These are phyloP conservation scores for Leuciscus waleckii DNA, from an alignment of 2,797 vertebrate genomes.

Conservation along the genomic window DNA sequence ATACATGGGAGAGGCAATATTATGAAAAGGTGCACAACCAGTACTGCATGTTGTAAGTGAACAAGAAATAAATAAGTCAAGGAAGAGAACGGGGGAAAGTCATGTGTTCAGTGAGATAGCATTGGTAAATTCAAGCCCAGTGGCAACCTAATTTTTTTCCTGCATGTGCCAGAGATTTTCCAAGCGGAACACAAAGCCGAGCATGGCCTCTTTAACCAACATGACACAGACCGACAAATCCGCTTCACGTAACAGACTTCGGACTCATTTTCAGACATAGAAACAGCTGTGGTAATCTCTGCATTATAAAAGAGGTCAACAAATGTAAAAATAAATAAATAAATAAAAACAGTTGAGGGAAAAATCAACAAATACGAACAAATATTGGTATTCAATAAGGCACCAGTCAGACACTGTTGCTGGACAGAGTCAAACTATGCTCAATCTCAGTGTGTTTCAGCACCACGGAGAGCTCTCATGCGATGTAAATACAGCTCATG, in stretches of 20 bases:
- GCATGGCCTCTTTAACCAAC: constrained; percentile 31
- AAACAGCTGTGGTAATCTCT: not conserved
- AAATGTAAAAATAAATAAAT: not conserved
- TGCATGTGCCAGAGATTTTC: not conserved
- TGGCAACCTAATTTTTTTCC: not conserved
- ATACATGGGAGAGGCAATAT: not conserved
- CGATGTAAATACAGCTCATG: not conserved
- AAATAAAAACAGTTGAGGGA: not conserved
- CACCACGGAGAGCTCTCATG: constrained; percentile 69
- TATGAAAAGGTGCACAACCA: not conserved
- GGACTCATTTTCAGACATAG: not conserved
- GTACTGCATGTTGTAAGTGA: not conserved
- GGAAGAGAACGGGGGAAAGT: not conserved
- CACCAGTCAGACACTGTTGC: not conserved
- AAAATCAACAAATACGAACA: too few species aligned
- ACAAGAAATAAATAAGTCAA: not conserved
- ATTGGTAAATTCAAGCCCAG: not conserved
- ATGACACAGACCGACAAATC: constrained; percentile 28
- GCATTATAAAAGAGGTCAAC: not conserved
- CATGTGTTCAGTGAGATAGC: not conserved
- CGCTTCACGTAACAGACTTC: constrained; percentile 1
- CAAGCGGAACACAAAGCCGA: constrained; percentile 4
- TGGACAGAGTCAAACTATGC: not conserved
- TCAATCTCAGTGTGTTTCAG: constrained; percentile 57
- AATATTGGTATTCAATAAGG: not conserved